Evolutionary conservation across 2,113 vertebrate genomes (phyloP), one percentile per base, ranked within the genome.

Genomic region (Girardinichthys multiradiatus): DNA sequence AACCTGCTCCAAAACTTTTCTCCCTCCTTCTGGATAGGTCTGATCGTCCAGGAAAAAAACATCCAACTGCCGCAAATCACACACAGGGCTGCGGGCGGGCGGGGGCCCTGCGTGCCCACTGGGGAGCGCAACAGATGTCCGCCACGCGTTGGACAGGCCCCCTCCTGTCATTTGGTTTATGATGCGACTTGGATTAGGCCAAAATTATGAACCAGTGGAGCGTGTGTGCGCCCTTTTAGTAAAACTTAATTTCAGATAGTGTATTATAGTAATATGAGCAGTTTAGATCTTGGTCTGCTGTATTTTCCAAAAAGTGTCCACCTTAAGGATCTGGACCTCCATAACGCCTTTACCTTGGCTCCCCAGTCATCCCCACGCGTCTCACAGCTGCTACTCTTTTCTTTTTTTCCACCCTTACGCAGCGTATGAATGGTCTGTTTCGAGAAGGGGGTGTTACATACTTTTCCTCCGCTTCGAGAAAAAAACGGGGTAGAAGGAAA

Each of bases 61-160:
- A 60, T 77, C 82, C 67, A 33, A 74, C 61, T 63, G 60, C 63
- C 27, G 64, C 48, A 54, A 60, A 17, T 69, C 73, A 58, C 54
- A 68, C 2, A 24, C 58, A 64, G n/a, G n/a, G n/a, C n/a, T n/a
- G n/a, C 63, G 63, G n/a, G n/a, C n/a, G n/a, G n/a, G n/a, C n/a
- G n/a, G n/a, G n/a, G n/a, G n/a, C n/a, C n/a, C n/a, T n/a, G n/a
- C n/a, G n/a, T n/a, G n/a, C n/a, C n/a, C n/a, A n/a, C n/a, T 82
- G 45, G 71, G 51, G 73, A 54, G 87, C 35, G 91, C 92, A 93
- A 91, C 93, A 93, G 93, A 94, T 93, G 92, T 93, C 92, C 87
- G 80, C 77, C 86, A 86, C 84, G 89, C 87, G 86, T 89, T 80
- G 71, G 73, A 29, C 79, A 86, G 84, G 67, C 64, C 58, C n/a